Conservation (phyloP, 2,113 vertebrate species). For the Prolemur simus region DNA sequence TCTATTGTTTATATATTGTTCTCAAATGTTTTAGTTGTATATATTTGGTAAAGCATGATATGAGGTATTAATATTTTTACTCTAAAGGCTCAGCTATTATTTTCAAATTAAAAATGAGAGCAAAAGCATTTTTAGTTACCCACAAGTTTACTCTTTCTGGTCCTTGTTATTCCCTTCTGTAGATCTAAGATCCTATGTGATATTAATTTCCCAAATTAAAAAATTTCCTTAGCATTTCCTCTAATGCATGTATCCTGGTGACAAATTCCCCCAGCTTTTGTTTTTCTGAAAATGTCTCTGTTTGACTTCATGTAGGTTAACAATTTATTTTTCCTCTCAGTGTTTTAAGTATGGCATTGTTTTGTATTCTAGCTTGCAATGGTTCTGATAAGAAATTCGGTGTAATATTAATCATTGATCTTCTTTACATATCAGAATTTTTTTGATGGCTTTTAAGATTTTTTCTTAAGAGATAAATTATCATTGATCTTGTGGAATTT, state of each 20-base stretch:
- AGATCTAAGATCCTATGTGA: not conserved
- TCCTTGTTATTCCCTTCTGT: not conserved
- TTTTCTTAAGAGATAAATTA: not conserved
- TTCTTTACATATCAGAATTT: not conserved
- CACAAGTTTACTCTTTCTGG: not conserved
- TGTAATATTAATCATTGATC: not conserved
- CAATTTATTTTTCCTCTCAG: not conserved
- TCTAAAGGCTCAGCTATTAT: not conserved
- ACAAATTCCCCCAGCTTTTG: not conserved
- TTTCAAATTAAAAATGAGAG: not conserved
- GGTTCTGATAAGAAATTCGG: not conserved
- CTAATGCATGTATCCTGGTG: not conserved
- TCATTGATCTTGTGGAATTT: not conserved
- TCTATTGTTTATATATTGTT: not conserved
- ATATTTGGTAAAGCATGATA: not conserved
- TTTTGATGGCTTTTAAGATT: not conserved
- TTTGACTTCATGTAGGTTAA: not conserved
- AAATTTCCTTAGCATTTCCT: not conserved
- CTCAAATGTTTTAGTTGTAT: not conserved
- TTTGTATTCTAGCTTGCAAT: not conserved
- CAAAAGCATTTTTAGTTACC: not conserved
- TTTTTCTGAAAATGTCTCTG: not conserved
- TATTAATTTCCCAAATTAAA: not conserved
- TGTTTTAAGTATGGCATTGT: not conserved
- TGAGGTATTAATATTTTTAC: not conserved